Evolutionary conservation across 1,140 invertebrate genomes (phyloP).

Genomic region (Gonatopus flavifemur): DNA sequence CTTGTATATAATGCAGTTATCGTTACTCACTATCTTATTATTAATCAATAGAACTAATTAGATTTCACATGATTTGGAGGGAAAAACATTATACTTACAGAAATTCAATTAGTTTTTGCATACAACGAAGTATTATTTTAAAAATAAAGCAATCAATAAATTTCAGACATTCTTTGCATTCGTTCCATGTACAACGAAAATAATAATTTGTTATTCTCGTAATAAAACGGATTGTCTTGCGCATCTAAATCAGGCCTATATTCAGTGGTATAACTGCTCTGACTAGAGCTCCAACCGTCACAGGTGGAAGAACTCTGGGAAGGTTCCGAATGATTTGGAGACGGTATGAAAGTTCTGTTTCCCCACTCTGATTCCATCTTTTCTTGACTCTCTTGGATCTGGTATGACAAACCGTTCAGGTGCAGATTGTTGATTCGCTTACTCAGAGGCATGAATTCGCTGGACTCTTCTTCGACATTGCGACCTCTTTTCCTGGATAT

Average conservation of each 20-base stretch:
- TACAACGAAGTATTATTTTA: too few relatives aligned
- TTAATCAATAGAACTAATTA: too few relatives aligned
- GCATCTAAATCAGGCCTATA: slow-evolving; percentile 63
- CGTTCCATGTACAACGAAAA: slow-evolving; percentile 65
- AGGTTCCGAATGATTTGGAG: slow-evolving; percentile 50
- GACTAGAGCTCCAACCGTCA: slow-evolving; percentile 47
- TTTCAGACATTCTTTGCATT: slow-evolving; percentile 51
- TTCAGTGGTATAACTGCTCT: slow-evolving; percentile 43
- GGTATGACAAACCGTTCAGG: slow-evolving; percentile 59
- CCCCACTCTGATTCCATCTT: slow-evolving; percentile 46
- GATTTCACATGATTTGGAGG: too few relatives aligned
- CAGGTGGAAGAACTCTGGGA: slow-evolving; percentile 48
- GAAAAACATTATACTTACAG: too few relatives aligned
- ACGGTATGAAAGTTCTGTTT: slow-evolving; percentile 37
- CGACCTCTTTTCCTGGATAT: slow-evolving; percentile 67
- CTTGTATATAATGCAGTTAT: too few relatives aligned
- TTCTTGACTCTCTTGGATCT: slow-evolving; percentile 33
- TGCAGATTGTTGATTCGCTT: slow-evolving; percentile 80
- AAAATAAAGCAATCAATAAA: slow-evolving; percentile 28
- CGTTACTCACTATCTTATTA: too few relatives aligned
- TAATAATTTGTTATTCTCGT: slow-evolving; percentile 65
- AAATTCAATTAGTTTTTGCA: too few relatives aligned
- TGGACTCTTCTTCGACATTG: slow-evolving; percentile 65
- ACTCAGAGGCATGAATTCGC: slow-evolving; percentile 75
- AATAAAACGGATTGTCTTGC: slow-evolving; percentile 65